These are phyloP conservation scores for Alligator sinensis DNA, from an alignment of 2,113 vertebrate species.

Conservation along the genomic window DNA sequence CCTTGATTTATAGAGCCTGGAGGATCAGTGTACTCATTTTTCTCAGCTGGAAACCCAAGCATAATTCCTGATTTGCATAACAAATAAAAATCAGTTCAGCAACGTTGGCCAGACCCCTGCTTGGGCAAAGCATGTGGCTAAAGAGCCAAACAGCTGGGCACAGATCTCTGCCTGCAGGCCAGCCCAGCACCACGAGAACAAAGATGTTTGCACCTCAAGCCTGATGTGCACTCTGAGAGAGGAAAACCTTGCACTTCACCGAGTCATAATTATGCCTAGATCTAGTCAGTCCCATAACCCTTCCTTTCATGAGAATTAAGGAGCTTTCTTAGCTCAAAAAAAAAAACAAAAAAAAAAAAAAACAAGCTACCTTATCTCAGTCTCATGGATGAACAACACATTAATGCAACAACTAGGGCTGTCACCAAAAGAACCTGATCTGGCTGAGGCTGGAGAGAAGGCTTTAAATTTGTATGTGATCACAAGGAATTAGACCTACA, in stretches of 20 bases:
- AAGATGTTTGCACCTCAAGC: accelerated
- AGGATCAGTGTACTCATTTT: no score
- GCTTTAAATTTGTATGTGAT: accelerated
- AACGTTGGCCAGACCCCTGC: background rate
- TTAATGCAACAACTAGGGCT: accelerated
- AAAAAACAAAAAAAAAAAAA: no score
- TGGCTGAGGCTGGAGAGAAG: background rate
- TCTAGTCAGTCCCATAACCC: no score
- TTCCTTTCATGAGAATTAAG: background rate
- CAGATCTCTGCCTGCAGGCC: background rate
- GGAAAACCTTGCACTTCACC: no score
- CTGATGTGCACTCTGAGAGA: background rate
- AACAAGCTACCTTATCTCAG: background rate
- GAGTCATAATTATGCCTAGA: background rate
- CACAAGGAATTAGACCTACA: background rate
- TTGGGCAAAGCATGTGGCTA: background rate
- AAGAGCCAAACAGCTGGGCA: background rate
- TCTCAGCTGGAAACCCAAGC: background rate
- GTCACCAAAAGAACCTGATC: accelerated
- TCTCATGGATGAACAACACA: background rate
- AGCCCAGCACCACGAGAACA: background rate
- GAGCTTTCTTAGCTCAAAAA: background rate
- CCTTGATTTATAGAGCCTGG: no score
- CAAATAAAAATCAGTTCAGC: background rate
- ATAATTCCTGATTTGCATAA: background rate